These are phyloP conservation scores for Myrmophylax atrothorax DNA, from an alignment of 2,113 vertebrate species.

Conservation along the genomic window DNA sequence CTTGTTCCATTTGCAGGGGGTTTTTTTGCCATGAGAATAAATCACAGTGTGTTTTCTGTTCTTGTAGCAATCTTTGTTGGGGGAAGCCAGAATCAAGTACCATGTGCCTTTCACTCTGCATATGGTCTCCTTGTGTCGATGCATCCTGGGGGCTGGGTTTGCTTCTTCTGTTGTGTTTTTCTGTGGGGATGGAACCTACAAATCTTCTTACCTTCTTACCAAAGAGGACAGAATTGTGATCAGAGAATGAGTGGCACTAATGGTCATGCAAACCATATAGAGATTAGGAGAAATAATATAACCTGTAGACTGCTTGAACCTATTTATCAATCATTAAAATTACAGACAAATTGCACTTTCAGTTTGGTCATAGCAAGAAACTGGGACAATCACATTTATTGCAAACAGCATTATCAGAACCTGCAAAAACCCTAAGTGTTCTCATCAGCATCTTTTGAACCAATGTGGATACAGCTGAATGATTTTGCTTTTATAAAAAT, in stretches of 20 bases:
- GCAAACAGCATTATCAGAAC: background rate
- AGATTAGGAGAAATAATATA: background rate
- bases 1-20: conserved; percentile 38
- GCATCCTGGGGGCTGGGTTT: background rate
- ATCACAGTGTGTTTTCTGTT: conserved; percentile 57
- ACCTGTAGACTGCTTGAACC: background rate
- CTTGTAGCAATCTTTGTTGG: background rate
- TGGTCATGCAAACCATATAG: background rate
- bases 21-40: conserved; percentile 46
- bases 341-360: background rate
- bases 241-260: background rate
- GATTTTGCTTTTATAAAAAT: conserved; percentile 36
- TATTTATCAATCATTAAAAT: background rate
- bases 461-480: background rate
- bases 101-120: conserved; percentile 22
- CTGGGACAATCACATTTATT: background rate
- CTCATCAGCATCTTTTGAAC: conserved; percentile 23
- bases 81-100: conserved; percentile 21
- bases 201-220: background rate
- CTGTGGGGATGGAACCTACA: background rate
- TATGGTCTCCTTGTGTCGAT: conserved; percentile 17
- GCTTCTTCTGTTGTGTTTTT: background rate
- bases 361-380: background rate
- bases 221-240: background rate
- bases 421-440: background rate